phyloP scores from a whole-genome alignment of 2,888 invertebrate species.

The Pardosa pseudoannulata region DNA sequence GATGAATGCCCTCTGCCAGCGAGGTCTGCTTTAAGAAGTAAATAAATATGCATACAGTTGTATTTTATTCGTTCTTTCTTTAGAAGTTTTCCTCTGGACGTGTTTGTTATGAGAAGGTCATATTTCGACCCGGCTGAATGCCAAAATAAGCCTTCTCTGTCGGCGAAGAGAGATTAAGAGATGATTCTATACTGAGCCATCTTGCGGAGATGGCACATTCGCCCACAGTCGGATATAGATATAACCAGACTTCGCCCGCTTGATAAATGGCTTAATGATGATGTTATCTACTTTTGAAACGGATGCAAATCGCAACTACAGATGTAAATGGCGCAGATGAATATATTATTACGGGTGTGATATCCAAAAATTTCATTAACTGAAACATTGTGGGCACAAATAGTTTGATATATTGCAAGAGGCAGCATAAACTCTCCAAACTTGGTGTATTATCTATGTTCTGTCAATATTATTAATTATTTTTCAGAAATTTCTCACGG shows the following conservation, averaged over 20 bases:
- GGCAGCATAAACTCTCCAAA: too few relatives aligned
- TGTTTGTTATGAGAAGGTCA: conserved; percentile 61
- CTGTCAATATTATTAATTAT: too few relatives aligned
- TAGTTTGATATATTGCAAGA: too few relatives aligned
- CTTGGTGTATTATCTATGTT: too few relatives aligned
- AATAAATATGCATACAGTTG: conserved; percentile 67
- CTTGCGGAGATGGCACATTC: not conserved
- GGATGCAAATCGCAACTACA: not conserved
- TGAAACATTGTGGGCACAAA: too few relatives aligned
- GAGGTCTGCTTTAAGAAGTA: conserved; percentile 40
- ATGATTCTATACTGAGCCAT: conserved; percentile 30
- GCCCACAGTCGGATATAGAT: conserved; percentile 19
- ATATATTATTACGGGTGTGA: too few relatives aligned
- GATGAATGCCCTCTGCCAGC: conserved; percentile 61
- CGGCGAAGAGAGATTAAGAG: conserved; percentile 38
- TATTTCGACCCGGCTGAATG: conserved; percentile 39
- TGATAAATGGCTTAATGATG: not conserved
- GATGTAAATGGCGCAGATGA: too few relatives aligned
- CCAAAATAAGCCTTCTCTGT: conserved; percentile 46
- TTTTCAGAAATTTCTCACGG: too few relatives aligned
- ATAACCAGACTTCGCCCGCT: not conserved
- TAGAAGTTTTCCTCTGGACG: conserved; percentile 15
- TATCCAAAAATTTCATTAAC: too few relatives aligned
- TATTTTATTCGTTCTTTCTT: conserved; percentile 19
- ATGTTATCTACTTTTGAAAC: not conserved